These are phyloP conservation scores for Hypomecis punctinalis DNA, from an alignment of 2,888 invertebrate genomes.

Conservation along the genomic window DNA sequence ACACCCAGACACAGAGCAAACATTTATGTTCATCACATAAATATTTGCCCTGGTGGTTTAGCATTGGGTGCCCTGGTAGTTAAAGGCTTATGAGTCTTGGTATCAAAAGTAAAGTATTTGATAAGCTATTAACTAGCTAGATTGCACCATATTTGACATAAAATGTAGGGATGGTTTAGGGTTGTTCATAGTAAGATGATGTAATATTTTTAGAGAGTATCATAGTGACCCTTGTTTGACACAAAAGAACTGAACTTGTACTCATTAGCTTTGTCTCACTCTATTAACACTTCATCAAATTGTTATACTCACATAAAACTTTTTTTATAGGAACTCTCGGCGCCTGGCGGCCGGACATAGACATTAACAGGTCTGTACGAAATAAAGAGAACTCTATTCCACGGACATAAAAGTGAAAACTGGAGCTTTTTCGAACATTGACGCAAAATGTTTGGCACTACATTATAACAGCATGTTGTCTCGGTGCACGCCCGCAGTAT, in stretches of 20 bases:
- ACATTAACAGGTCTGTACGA: constrained; percentile 72
- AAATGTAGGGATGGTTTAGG: no score
- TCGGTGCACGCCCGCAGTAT: constrained; percentile 41
- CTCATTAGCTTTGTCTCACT: background rate
- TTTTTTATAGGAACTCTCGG: constrained; percentile 63
- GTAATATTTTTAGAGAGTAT: no score
- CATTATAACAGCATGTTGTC: constrained; percentile 32
- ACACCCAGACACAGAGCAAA: no score
- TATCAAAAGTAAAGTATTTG: no score
- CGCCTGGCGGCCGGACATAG: constrained; percentile 65
- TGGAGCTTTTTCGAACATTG: constrained; percentile 28
- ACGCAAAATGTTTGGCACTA: constrained; percentile 56
- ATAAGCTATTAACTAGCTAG: no score
- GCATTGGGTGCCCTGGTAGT: no score
- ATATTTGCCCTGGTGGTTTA: no score
- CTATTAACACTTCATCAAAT: constrained; percentile 17
- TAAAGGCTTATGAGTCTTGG: no score
- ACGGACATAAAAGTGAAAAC: constrained; percentile 19
- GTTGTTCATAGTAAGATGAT: no score
- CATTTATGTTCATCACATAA: no score
- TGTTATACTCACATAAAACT: constrained; percentile 26
- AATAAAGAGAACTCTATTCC: constrained; percentile 24
- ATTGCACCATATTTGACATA: no score
- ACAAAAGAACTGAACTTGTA: constrained; percentile 7
- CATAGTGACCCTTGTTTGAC: background rate